These are phyloP conservation scores for Clistopyga incitator DNA, from an alignment of 2,888 invertebrate species.

Conservation along the genomic window DNA sequence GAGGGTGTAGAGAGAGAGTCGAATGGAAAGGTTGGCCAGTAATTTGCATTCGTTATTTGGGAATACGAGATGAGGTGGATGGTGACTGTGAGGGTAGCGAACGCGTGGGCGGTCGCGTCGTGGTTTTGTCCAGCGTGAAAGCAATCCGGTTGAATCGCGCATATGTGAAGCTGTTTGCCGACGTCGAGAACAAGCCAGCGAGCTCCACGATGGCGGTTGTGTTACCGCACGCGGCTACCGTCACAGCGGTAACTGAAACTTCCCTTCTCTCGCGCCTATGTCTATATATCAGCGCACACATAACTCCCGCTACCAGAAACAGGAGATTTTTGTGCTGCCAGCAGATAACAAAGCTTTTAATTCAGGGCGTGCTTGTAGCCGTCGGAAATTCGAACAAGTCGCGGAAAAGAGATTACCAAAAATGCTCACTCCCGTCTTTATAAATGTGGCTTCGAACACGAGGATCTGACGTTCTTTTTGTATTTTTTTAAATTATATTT, in stretches of 20 bases:
- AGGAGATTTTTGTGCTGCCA: conserved; percentile 45
- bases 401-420: too few species aligned
- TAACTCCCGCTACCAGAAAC: conserved; percentile 17
- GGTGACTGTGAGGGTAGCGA: neutral
- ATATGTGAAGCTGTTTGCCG: conserved; percentile 63
- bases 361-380: too few species aligned
- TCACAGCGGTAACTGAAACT: conserved; percentile 47
- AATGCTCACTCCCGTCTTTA: too few species aligned
- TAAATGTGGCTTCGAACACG: too few species aligned
- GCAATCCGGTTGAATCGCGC: conserved; percentile 64
- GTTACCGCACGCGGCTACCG: conserved; percentile 39
- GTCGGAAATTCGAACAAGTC: too few species aligned
- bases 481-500: too few species aligned
- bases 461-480: too few species aligned
- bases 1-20: neutral
- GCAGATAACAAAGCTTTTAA: conserved; percentile 49
- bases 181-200: conserved; percentile 18
- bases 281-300: neutral
- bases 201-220: conserved; percentile 35
- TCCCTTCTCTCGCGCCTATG: conserved; percentile 26
- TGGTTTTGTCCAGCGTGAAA: conserved; percentile 62
- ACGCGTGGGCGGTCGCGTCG: conserved; percentile 22
- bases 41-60: conserved; percentile 66
- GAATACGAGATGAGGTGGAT: conserved; percentile 58
- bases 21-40: conserved; percentile 52